Percentiles rank a stretch among this genome's conserved stretches.
Evolutionary conservation across 2,888 invertebrate genomes (phyloP).

Genomic region (Lasioglossum morio): DNA sequence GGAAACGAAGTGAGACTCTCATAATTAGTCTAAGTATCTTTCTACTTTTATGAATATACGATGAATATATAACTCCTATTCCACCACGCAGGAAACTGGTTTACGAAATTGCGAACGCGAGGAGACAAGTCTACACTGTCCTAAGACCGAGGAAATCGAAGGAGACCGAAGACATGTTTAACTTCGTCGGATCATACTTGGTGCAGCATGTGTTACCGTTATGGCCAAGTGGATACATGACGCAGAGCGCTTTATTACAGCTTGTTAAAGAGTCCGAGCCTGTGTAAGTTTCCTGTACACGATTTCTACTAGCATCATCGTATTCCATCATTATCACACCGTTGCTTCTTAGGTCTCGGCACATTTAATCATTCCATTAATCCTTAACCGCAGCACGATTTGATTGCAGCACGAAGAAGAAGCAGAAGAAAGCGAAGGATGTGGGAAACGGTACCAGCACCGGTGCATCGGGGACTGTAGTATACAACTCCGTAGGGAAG

Average conservation of each 20-base stretch:
- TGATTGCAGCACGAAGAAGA: conserved; percentile 80
- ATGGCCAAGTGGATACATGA: conserved; percentile 90
- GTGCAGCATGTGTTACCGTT: conserved; percentile 87
- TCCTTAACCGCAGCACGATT: conserved; percentile 27
- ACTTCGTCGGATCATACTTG: conserved; percentile 86
- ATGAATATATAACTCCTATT: neutral
- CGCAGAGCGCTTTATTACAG: conserved; percentile 85
- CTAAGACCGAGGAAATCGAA: conserved; percentile 84
- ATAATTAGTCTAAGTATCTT: neutral
- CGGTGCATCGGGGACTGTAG: conserved; percentile 46
- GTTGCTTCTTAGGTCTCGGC: neutral
- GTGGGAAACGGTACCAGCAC: conserved; percentile 49
- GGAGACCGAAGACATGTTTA: conserved; percentile 80
- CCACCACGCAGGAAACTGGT: conserved; percentile 75
- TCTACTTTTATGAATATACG: too few relatives aligned
- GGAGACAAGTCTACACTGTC: conserved; percentile 84
- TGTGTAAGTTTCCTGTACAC: conserved; percentile 57
- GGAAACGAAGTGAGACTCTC: conserved; percentile 86
- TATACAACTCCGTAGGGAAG: conserved; percentile 57
- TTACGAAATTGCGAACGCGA: conserved; percentile 76
- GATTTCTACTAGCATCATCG: neutral
- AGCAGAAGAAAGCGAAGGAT: conserved; percentile 78
- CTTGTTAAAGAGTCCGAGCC: conserved; percentile 63
- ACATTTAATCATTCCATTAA: conserved; percentile 19
- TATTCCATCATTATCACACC: neutral